Evolutionary conservation across 1,140 invertebrate genomes (phyloP).

Genomic region (Psix sp.): DNA sequence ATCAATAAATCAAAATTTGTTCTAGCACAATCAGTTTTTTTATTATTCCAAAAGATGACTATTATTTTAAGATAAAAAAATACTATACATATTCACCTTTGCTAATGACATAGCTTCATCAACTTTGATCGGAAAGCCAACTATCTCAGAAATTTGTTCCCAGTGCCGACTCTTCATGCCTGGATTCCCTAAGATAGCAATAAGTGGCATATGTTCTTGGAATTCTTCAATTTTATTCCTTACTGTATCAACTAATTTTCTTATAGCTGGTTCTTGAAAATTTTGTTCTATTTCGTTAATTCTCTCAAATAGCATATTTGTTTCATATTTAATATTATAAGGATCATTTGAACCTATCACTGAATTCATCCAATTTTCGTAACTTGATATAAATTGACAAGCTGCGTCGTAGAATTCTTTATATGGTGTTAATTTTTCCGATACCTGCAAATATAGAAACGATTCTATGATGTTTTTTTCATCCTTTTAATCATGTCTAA

Average conservation of each 20-base stretch:
- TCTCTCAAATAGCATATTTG: conserved; percentile 86
- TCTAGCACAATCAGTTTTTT: too few relatives aligned
- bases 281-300: conserved; percentile 93
- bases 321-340: conserved; percentile 91
- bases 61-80: not conserved
- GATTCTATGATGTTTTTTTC: not conserved
- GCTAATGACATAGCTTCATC: conserved; percentile 90
- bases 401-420: conserved; percentile 93
- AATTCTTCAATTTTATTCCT: conserved; percentile 91
- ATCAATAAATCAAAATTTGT: too few relatives aligned
- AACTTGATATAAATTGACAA: conserved; percentile 89
- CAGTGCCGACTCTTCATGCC: conserved; percentile 95
- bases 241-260: conserved; percentile 81
- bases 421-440: conserved; percentile 88
- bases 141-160: conserved; percentile 96
- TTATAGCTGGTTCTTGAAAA: conserved; percentile 84
- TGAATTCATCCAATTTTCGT: conserved; percentile 89
- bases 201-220: conserved; percentile 91
- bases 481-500: too few relatives aligned
- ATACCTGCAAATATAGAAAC: conserved; percentile 75
- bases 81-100: conserved; percentile 75
- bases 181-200: conserved; percentile 95
- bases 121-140: conserved; percentile 93
- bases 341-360: conserved; percentile 91
- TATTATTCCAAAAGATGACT: too few relatives aligned